phyloP scores from a whole-genome alignment of 2,797 vertebrate genomes.

The Euphonia xanthogaster region DNA sequence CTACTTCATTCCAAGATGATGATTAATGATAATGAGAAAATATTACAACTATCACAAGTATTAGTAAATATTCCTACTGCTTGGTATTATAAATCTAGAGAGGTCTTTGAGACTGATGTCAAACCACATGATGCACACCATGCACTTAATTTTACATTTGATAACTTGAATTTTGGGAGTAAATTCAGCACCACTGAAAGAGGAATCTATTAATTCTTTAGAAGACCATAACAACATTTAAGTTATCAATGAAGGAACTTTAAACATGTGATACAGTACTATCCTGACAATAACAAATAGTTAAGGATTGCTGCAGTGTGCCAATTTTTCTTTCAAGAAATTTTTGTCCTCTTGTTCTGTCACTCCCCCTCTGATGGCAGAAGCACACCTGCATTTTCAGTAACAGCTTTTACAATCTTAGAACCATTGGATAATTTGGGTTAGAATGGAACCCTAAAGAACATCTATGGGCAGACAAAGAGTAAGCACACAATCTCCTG shows the following conservation, averaged over 20 bases:
- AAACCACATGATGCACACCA: not conserved
- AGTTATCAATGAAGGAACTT: not conserved
- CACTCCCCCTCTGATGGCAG: not conserved
- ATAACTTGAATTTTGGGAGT: not conserved
- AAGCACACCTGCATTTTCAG: not conserved
- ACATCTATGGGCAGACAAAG: not conserved
- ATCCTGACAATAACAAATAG: not conserved
- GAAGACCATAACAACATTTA: not conserved
- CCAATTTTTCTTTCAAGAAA: not conserved
- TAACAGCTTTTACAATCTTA: not conserved
- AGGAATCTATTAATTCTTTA: not conserved
- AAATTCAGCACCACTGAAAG: not conserved
- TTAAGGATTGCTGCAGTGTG: not conserved
- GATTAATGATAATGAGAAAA: conserved; percentile 51
- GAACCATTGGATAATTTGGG: not conserved
- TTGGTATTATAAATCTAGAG: conserved; percentile 2
- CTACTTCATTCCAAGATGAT: conserved; percentile 14
- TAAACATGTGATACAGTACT: not conserved
- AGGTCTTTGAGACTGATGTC: not conserved
- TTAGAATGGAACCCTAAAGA: not conserved
- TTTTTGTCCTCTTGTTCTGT: not conserved
- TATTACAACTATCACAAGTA: conserved; percentile 21
- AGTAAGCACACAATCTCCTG: not conserved
- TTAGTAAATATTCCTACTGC: conserved; percentile 31
- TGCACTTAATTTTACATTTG: not conserved